These are phyloP conservation scores for Megaceryle torquata DNA, from an alignment of 2,113 vertebrate species.

Conservation along the genomic window DNA sequence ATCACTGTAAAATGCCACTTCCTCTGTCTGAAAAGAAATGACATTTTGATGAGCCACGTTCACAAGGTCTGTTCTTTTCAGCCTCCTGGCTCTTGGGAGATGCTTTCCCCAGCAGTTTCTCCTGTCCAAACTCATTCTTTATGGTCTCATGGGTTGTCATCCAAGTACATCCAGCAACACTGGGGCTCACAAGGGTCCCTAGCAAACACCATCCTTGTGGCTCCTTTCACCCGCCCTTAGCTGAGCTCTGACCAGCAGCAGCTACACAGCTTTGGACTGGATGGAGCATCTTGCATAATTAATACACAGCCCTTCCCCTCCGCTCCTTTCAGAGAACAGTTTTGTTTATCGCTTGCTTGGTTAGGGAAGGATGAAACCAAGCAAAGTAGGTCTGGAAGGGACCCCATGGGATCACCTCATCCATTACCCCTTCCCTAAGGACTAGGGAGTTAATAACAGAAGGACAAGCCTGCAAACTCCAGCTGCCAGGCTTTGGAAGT, in stretches of 20 bases:
- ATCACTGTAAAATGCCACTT: not conserved
- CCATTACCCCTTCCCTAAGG: constrained; percentile 30
- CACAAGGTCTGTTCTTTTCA: not conserved
- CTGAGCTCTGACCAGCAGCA: not conserved
- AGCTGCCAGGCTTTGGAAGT: constrained; percentile 30
- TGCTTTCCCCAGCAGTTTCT: not conserved
- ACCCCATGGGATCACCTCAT: not conserved
- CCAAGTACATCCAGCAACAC: not conserved
- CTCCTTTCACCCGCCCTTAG: not conserved
- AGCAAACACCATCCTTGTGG: not conserved
- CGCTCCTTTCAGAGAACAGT: not conserved
- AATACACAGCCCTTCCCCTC: not conserved
- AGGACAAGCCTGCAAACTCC: not conserved
- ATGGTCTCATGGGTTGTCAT: not conserved
- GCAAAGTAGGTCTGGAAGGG: not conserved
- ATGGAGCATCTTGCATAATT: not conserved
- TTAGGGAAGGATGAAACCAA: constrained; percentile 36
- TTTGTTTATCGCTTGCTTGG: constrained; percentile 8
- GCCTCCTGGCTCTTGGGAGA: not conserved
- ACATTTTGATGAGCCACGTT: not conserved
- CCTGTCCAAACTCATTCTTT: not conserved
- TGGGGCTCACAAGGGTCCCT: fast-evolving
- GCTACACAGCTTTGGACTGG: not conserved
- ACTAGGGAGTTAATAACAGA: constrained; percentile 1
- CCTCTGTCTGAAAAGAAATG: not conserved